Conservation (phyloP, 2,888 invertebrate genomes). For the Meteorus colon region DNA sequence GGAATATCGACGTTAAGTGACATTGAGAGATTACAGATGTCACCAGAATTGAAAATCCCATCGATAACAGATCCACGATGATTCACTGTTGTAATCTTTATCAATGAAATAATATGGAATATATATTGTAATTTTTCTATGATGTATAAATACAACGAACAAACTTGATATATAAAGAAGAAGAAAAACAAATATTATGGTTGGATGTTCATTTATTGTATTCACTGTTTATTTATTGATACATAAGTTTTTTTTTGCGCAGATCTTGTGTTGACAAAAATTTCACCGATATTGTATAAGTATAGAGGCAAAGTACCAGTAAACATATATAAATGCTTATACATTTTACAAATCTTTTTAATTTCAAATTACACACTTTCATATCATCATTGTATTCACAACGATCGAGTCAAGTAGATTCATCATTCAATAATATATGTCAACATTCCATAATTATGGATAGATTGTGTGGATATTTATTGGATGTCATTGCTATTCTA, state of each 20-base stretch:
- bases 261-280: neutral
- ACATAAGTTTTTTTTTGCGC: neutral
- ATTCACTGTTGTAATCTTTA: conserved; percentile 36
- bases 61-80: conserved; percentile 25
- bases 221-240: neutral
- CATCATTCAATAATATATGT: neutral
- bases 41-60: conserved; percentile 61
- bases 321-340: neutral
- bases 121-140: neutral
- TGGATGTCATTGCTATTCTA: neutral
- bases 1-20: conserved; percentile 84
- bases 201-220: neutral
- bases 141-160: neutral
- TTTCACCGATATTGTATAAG: neutral
- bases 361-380: neutral
- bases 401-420: neutral
- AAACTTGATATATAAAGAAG: neutral
- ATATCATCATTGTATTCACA: neutral
- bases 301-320: neutral
- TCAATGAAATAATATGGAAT: conserved; percentile 13
- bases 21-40: conserved; percentile 75
- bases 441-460: neutral
- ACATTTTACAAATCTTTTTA: neutral
- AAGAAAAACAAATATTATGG: neutral
- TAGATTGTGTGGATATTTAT: neutral